These are phyloP conservation scores for Anastatus disparis DNA, from an alignment of 1,140 invertebrate species.

Conservation along the genomic window DNA sequence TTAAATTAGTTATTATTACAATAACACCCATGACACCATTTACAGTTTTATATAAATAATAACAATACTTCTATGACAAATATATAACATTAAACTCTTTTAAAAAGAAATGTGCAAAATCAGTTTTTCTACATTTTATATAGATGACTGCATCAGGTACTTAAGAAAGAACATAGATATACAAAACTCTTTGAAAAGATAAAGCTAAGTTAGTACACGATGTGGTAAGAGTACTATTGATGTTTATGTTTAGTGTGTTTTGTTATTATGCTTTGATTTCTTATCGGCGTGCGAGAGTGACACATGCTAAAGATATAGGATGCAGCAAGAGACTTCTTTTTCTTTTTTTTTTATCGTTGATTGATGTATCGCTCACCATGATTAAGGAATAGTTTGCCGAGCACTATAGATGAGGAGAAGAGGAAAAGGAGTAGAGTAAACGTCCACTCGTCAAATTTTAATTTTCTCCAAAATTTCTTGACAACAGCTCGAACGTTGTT, in stretches of 20 bases:
- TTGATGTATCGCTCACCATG: slow-evolving; percentile 48
- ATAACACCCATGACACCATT: neutral
- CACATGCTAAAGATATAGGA: too few relatives aligned
- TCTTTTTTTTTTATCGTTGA: neutral
- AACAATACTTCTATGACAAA: too few relatives aligned
- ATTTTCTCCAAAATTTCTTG: slow-evolving; percentile 36
- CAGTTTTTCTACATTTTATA: too few relatives aligned
- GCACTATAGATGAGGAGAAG: slow-evolving; percentile 48
- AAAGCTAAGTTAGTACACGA: neutral
- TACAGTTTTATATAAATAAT: neutral
- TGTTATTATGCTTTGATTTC: neutral
- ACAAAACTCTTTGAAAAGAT: neutral
- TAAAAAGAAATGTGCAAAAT: too few relatives aligned
- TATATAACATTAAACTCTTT: neutral
- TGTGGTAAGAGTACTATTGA: slow-evolving; percentile 16
- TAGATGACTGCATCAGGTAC: neutral
- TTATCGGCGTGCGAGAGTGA: neutral
- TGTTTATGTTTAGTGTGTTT: neutral
- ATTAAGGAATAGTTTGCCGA: slow-evolving; percentile 51
- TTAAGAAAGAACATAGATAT: neutral
- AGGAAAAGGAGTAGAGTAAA: slow-evolving; percentile 49
- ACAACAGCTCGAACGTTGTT: neutral
- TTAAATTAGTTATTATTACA: slow-evolving; percentile 10
- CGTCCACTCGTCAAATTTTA: slow-evolving; percentile 50
- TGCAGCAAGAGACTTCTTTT: neutral